phyloP scores from a whole-genome alignment of 2,888 invertebrate genomes.

The Amblyjoppa proteus region DNA sequence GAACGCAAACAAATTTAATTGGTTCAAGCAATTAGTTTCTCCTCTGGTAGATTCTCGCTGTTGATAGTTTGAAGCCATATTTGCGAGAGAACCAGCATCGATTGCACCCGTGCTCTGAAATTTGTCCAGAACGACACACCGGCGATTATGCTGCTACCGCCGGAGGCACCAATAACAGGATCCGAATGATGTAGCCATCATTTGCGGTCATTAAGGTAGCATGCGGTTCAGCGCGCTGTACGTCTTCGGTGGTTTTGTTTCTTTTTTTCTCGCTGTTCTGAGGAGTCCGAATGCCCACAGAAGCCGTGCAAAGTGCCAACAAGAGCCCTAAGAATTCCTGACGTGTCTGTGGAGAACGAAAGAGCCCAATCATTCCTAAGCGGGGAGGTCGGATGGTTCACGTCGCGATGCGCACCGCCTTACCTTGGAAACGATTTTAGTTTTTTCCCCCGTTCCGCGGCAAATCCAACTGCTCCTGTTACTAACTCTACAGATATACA shows the following conservation, averaged over 20 bases:
- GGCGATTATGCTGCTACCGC: not conserved
- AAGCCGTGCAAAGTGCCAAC: conserved; percentile 7
- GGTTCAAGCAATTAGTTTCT: not conserved
- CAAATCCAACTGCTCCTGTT: conserved; percentile 2
- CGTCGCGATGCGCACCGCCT: conserved; percentile 3
- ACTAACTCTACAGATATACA: not conserved
- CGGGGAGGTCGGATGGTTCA: not conserved
- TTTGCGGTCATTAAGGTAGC: conserved; percentile 9
- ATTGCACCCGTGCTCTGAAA: not conserved
- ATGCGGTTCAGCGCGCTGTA: not conserved
- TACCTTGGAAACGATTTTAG: not conserved
- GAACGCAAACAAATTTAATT: not conserved
- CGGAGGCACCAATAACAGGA: conserved; percentile 10
- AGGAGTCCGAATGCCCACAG: not conserved
- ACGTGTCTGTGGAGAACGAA: conserved; percentile 6
- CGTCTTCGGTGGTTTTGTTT: not conserved
- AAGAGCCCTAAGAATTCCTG: conserved; percentile 13
- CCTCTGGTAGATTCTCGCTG: not conserved
- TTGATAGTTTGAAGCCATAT: not conserved
- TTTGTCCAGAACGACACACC: not conserved
- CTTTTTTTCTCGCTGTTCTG: not conserved
- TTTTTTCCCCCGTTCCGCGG: conserved; percentile 7
- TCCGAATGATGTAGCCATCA: conserved; percentile 17
- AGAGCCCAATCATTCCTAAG: conserved; percentile 4
- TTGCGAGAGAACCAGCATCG: not conserved